Evolutionary conservation across 1,140 invertebrate species (phyloP).

Genomic region (Drosophila kikkawai): DNA sequence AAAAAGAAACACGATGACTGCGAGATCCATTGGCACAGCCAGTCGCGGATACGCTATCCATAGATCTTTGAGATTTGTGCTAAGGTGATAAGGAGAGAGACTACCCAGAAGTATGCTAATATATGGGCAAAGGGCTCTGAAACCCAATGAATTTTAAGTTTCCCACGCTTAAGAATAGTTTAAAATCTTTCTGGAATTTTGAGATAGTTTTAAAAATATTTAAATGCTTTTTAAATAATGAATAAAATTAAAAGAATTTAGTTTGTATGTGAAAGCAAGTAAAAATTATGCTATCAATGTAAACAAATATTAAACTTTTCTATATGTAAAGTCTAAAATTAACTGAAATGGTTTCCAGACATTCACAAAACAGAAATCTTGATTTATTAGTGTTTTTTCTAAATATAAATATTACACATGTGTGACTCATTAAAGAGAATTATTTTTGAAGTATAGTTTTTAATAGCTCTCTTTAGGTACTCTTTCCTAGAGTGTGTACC

Average conservation of each 20-base stretch:
- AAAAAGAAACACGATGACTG: slow-evolving; percentile 57
- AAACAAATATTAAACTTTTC: too few relatives aligned
- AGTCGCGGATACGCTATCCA: slow-evolving; percentile 29
- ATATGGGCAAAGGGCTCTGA: neutral
- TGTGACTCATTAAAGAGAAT: neutral
- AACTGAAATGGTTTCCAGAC: neutral
- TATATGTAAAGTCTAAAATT: neutral
- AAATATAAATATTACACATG: neutral
- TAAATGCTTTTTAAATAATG: neutral
- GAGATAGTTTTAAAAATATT: neutral
- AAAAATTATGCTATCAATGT: too few relatives aligned
- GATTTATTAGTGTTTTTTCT: neutral
- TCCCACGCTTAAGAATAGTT: slow-evolving; percentile 6
- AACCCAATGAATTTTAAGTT: neutral
- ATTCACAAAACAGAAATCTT: neutral
- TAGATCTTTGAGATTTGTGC: slow-evolving; percentile 1
- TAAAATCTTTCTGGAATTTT: neutral
- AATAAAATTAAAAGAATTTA: too few relatives aligned
- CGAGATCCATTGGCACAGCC: slow-evolving; percentile 16
- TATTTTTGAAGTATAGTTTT: too few relatives aligned
- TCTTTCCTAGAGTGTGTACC: rapidly evolving
- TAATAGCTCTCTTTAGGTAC: neutral
- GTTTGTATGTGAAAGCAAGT: too few relatives aligned
- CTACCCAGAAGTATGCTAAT: slow-evolving; percentile 22
- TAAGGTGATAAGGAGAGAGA: neutral